Evolutionary conservation across 1,140 invertebrate genomes (phyloP).

Genomic region (Platyura marginata): DNA sequence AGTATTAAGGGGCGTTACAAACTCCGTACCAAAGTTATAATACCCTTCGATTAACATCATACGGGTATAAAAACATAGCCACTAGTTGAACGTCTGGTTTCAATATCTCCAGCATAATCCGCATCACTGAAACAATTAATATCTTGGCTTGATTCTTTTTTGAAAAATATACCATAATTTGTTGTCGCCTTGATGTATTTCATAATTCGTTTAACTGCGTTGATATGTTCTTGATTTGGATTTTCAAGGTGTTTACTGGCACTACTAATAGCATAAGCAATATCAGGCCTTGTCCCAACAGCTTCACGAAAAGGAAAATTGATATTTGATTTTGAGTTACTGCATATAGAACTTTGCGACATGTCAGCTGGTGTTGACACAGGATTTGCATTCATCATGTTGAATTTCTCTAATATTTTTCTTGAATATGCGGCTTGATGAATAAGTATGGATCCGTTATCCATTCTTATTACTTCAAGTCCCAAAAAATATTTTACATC

Average conservation of each 20-base stretch:
- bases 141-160: conserved; percentile 4
- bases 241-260: conserved; percentile 20
- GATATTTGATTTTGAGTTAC: conserved; percentile 2
- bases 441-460: conserved; percentile 11
- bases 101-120: conserved; percentile 19
- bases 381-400: conserved; percentile 11
- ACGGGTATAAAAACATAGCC: conserved; percentile 15
- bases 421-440: conserved; percentile 15
- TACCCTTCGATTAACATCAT: too few species aligned
- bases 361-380: conserved; percentile 11
- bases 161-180: conserved; percentile 8
- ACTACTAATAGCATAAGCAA: conserved; percentile 16
- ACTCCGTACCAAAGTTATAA: too few species aligned
- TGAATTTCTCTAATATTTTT: conserved; percentile 17
- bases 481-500: conserved; percentile 11
- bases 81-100: conserved; percentile 14
- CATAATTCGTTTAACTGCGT: conserved; percentile 20
- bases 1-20: too few species aligned
- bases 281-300: conserved; percentile 21
- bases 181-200: conserved; percentile 24
- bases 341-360: background rate
- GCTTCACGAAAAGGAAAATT: background rate
- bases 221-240: conserved; percentile 16
- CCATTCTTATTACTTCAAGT: conserved; percentile 11
- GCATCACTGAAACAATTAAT: conserved; percentile 17